A percentile compares a stretch with the other conserved stretches of the same genome.
These are phyloP conservation scores for Cygnus atratus DNA, from an alignment of 2,113 vertebrate species.

Conservation along the genomic window DNA sequence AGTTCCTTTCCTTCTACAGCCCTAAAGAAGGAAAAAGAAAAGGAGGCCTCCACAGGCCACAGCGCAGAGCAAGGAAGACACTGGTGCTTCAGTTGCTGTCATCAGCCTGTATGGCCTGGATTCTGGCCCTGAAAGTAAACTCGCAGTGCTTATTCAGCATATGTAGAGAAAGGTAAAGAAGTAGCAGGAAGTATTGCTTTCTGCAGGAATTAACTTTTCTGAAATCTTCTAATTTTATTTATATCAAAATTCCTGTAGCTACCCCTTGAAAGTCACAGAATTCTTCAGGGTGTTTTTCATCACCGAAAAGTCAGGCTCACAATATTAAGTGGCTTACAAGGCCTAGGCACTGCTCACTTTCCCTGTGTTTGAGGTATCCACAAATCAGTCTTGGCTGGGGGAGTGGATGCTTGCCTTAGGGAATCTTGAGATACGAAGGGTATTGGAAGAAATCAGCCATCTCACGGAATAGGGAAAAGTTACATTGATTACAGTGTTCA, in stretches of 20 bases:
- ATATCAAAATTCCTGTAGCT: background rate
- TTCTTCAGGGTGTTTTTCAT: background rate
- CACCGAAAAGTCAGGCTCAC: background rate
- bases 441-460: background rate
- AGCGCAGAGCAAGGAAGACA: background rate
- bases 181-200: background rate
- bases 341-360: background rate
- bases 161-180: background rate
- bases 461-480: background rate
- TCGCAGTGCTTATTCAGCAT: background rate
- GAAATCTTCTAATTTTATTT: background rate
- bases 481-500: background rate
- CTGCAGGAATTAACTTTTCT: background rate
- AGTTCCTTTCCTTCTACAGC: background rate
- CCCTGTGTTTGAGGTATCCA: background rate
- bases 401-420: background rate
- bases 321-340: background rate
- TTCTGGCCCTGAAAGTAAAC: background rate
- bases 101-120: background rate
- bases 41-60: too few relatives aligned
- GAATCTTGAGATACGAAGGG: background rate
- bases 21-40: background rate
- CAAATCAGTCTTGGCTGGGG: background rate
- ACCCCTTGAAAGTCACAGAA: background rate
- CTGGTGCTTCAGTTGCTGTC: background rate